phyloP scores from a whole-genome alignment of 2,888 invertebrate species.

The Plemyria rubiginata region DNA sequence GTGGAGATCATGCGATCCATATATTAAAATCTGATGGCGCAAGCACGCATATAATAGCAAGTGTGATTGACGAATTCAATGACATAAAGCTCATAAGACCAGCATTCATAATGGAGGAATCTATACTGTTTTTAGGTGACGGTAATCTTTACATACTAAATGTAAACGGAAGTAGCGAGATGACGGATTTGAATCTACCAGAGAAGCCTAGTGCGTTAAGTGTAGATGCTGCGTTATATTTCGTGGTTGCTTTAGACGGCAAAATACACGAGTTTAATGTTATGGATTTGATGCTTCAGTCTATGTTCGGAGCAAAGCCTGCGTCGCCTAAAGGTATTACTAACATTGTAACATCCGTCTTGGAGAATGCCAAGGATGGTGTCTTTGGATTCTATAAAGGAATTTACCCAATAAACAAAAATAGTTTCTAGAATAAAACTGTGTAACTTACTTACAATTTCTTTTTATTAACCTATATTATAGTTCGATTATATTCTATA shows the following conservation, averaged over 20 bases:
- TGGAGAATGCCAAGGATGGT: conserved; percentile 55
- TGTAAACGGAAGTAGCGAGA: conserved; percentile 62
- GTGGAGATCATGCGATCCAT: conserved; percentile 56
- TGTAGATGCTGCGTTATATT: conserved; percentile 65
- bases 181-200: conserved; percentile 58
- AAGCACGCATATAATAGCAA: conserved; percentile 47
- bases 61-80: conserved; percentile 57
- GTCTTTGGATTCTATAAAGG: conserved; percentile 43
- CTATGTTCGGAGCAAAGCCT: conserved; percentile 58
- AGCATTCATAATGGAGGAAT: conserved; percentile 67
- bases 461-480: too few species aligned
- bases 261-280: conserved; percentile 72
- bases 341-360: conserved; percentile 61
- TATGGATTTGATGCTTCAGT: conserved; percentile 63
- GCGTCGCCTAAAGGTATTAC: conserved; percentile 56
- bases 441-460: too few species aligned
- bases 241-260: conserved; percentile 65
- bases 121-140: conserved; percentile 67
- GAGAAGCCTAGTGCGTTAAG: conserved; percentile 65
- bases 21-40: conserved; percentile 55
- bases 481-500: too few species aligned
- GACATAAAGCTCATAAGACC: conserved; percentile 62
- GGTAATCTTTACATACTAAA: conserved; percentile 58
- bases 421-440: not conserved
- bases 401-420: not conserved